Evolutionary conservation across 2,888 invertebrate genomes (phyloP), one percentile per base, ranked within the genome.

Genomic region (Papilio protenor): DNA sequence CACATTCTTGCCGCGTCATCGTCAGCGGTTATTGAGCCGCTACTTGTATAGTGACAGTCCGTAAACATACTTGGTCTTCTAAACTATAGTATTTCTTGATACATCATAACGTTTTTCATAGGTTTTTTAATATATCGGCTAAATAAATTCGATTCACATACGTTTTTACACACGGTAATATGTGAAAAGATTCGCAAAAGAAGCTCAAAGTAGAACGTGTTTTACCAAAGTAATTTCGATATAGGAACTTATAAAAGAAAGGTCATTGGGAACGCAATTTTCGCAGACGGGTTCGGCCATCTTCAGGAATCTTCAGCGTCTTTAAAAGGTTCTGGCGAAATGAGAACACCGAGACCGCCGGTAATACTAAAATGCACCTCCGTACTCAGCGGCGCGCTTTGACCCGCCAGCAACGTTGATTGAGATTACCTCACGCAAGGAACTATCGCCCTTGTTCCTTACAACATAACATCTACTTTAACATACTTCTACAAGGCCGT

Each of bases 301-400:
- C 72, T 52, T 77, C 72, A 45, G 83, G 81, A 80, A 80, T 78
- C 80, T 77, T 77, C 78, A 75, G 82, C 80, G 81, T 87, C 87
- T 75, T 75, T 86, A 87, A 88, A 88, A 83, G 87, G 85, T 87
- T 85, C 87, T 83, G 86, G 84, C 86, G 84, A 89, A 91, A 92
- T 88, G 89, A 88, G 87, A 83, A 87, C 86, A 83, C 81, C 85
- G 85, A 89, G 88, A 90, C 88, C 87, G 84, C 89, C 87, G 84
- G 86, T 86, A 86, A 89, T 87, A 89, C 90, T 90, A 87, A 91
- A 91, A 90, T 91, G 90, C 92, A 91, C 90, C 90, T 89, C 87
- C 85, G 89, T 85, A 87, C 86, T 87, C 85, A 85, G 89, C 91
- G 92, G 91, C 87, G 85, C 85, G 90, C 92, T 92, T 92, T 92